Conservation (phyloP, 2,888 invertebrate species). For the Scrobipalpa atriplicella region DNA sequence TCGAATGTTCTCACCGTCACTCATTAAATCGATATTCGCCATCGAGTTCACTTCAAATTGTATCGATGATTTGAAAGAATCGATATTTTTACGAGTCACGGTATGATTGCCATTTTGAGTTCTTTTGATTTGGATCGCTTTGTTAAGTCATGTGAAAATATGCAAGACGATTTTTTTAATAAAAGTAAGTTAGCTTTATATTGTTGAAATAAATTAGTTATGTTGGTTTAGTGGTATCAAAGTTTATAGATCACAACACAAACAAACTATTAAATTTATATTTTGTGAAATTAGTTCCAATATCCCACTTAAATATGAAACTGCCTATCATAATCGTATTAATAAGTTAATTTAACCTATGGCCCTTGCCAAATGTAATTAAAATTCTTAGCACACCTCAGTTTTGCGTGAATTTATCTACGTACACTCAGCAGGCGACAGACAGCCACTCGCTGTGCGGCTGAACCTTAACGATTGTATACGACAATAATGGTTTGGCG, state of each 20-base stretch:
- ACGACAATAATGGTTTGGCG: neutral
- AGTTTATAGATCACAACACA: no score
- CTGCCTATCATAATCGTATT: neutral
- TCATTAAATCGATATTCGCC: conserved; percentile 30
- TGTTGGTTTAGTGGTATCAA: no score
- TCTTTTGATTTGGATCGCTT: neutral
- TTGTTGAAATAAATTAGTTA: no score
- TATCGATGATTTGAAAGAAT: conserved; percentile 14
- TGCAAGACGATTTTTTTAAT: neutral
- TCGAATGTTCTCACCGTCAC: conserved; percentile 23
- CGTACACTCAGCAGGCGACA: conserved; percentile 9
- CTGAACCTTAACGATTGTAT: neutral
- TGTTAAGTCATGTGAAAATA: neutral
- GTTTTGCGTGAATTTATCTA: neutral
- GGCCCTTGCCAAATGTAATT: conserved; percentile 29
- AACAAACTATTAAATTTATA: no score
- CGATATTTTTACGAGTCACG: conserved; percentile 8
- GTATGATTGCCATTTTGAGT: neutral
- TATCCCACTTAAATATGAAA: neutral
- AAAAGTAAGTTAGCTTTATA: no score
- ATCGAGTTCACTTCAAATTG: conserved; percentile 15
- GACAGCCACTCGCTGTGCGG: neutral
- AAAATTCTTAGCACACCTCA: conserved; percentile 32
- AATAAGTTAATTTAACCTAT: neutral
- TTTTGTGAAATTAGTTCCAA: no score